Evolutionary conservation across 2,113 vertebrate species (phyloP), one percentile per base, ranked within the genome.

Genomic region (Cochlearius cochlearius): DNA sequence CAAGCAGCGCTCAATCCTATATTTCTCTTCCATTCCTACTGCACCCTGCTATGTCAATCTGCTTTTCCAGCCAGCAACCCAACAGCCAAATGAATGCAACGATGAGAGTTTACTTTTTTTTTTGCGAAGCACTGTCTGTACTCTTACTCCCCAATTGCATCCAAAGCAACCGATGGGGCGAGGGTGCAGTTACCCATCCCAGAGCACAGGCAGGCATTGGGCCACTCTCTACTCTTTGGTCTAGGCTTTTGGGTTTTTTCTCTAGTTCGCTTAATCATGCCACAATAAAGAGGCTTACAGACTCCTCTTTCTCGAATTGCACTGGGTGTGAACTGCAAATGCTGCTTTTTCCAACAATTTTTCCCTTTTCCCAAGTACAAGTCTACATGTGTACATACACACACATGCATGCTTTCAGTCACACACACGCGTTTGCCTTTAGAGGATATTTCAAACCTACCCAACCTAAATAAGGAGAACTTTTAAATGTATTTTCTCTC

Each of bases 381-480:
- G 38, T 74, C 43, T 75, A 5, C 64, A 34, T 32, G 49, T 66
- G 63, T 41, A 10, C 13, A 32, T 8, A 63, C 63, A 49, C 88
- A 80, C 18, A 1, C 74, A 71, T 1, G 0, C 74, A 45, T 3
- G 18, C 53, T 62, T 90, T 76, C 85, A 39, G 94, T 86, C 73
- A 94, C 94, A 79, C 36, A n/a, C 50, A 87, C 88, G 90, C 85
- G 6, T 93, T 95, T 68, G 93, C 59, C 89, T 96, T 93, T 3
- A 66, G 91, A 94, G 47, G 34, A 58, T 38, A 96, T 96, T 98
- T 96, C 96, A 97, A 95, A 95, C 93, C 83, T 95, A 93, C 89
- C 95, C 92, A 97, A 95, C 92, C 88, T 97, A 98, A 98, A 97
- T 95, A 96, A 94, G 87, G 93, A 86, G 77, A 90, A 77, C 90